phyloP scores from a whole-genome alignment of 2,797 vertebrate genomes.

The Urocyon cinereoargenteus region DNA sequence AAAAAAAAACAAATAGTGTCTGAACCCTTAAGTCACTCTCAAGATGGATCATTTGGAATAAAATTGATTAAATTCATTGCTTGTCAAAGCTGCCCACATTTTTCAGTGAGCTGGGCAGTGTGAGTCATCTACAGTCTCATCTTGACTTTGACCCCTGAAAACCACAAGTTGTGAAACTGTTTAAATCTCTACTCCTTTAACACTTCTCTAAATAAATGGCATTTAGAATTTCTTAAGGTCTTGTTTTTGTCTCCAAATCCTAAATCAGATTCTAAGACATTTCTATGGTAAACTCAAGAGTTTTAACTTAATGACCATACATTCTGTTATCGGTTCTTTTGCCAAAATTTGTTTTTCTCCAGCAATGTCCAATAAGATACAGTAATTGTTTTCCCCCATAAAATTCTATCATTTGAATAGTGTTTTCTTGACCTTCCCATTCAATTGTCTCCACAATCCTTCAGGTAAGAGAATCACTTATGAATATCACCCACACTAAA shows the following conservation, averaged over 20 bases:
- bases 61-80: neutral
- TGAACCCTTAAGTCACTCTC: neutral
- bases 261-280: neutral
- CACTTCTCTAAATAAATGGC: conserved; percentile 4
- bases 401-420: conserved; percentile 62
- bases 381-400: neutral
- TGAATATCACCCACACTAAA: conserved; percentile 19
- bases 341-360: conserved; percentile 4
- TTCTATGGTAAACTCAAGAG: neutral
- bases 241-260: conserved; percentile 42
- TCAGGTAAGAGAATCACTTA: conserved; percentile 55
- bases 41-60: neutral
- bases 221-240: conserved; percentile 26
- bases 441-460: conserved; percentile 31
- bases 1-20: neutral
- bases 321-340: neutral
- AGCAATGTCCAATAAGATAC: conserved; percentile 32
- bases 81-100: neutral
- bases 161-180: neutral
- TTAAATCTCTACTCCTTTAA: conserved; percentile 4
- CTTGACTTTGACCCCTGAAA: neutral
- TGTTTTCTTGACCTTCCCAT: neutral
- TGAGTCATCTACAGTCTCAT: neutral
- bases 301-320: conserved; percentile 23
- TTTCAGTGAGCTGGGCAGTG: neutral